A percentile compares a stretch with the other conserved stretches of the same genome.
These are phyloP conservation scores for Sebastes vulpes DNA, from an alignment of 2,797 vertebrate genomes.

Conservation along the genomic window DNA sequence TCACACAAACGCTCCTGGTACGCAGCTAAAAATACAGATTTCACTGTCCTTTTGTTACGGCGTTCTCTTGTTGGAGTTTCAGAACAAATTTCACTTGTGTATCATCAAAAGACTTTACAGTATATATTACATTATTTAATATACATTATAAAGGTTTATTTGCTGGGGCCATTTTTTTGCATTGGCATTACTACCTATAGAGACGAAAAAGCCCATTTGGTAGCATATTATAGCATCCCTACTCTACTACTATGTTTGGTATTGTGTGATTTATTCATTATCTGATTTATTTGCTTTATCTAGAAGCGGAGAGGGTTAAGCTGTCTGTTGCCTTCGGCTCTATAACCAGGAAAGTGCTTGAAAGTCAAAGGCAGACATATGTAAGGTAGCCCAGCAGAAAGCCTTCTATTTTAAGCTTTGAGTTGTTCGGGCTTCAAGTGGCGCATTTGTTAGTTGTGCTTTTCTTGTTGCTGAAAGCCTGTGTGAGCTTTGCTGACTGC, in stretches of 20 bases:
- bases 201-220: background rate
- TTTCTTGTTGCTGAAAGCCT: constrained; percentile 39
- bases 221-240: background rate
- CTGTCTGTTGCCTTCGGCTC: constrained; percentile 10
- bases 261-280: constrained; percentile 36
- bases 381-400: constrained; percentile 12
- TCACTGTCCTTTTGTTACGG: background rate
- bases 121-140: background rate
- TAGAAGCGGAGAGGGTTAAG: constrained; percentile 28
- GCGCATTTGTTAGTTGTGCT: constrained; percentile 29
- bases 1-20: constrained; percentile 25
- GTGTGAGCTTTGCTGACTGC: constrained; percentile 28
- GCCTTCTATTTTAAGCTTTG: constrained; percentile 21
- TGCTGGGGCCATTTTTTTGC: background rate
- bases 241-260: background rate
- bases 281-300: constrained; percentile 16
- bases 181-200: background rate
- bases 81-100: background rate
- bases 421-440: constrained; percentile 31
- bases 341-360: constrained; percentile 31
- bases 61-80: background rate
- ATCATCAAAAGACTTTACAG: background rate
- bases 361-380: constrained; percentile 40
- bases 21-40: constrained; percentile 31
- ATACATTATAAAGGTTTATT: background rate